Evolutionary conservation across 1,140 invertebrate species (phyloP), one percentile per base, ranked within the genome.

Genomic region (Chelonus insularis): DNA sequence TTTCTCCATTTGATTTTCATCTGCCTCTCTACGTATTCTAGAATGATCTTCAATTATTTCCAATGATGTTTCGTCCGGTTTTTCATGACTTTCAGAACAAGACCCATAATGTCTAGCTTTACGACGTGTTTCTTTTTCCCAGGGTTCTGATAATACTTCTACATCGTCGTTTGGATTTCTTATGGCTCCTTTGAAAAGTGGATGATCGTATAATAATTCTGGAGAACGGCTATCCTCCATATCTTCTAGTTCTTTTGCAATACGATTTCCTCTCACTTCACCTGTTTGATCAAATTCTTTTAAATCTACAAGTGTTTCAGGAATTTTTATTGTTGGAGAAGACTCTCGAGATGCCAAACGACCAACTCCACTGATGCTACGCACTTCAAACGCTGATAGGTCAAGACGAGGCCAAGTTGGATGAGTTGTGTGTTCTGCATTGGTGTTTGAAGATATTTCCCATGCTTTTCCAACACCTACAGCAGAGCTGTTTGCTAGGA

Each of bases 1-100:
- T 23, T 76, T 74, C 9, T 80, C 77, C 71, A 77, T 68, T 1
- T 68, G 68, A 0, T 71, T 68, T 4, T 76, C 75, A 0, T 65
- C 62, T 0, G 61, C 61, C 4, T 78, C 71, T 0, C 79, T 70
- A 29, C 79, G 73, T 1, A 62, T 51, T 11, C 74, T 59, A 1
- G 50, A 62, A 3, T 60, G 71, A 25, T 68, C 62, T 37, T 60
- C 56, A 21, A n/a, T 43, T 54, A 51, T 2, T 34, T 56, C 51
- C 2, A 41, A 23, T 34, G n/a, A 21, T 11, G 6, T 52, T 16
- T 14, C 21, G 4, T 21, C 4, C 7, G 25, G 23, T 4, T 41
- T 32, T 25, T 12, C 39, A 6, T 4, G 18, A 18, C 11, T 67
- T 34, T 62, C 3, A 47, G 50, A 16, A 60, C 34, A 45, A 11